Evolutionary conservation across 2,113 vertebrate species (phyloP).

Genomic region (Peromyscus californicus): DNA sequence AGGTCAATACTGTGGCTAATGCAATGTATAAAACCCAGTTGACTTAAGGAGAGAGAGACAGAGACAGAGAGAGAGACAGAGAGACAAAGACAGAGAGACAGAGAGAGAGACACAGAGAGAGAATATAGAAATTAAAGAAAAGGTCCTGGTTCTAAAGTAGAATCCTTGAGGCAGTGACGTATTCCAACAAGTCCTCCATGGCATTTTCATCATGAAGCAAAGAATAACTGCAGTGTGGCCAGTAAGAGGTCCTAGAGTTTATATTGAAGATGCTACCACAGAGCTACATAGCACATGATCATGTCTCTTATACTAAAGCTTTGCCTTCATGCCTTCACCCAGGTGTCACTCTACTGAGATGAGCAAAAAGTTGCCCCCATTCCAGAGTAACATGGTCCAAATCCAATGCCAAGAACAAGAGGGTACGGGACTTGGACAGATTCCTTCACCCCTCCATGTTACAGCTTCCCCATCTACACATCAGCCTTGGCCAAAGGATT

Average conservation of each 20-base stretch:
- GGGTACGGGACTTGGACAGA: background rate
- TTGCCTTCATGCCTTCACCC: background rate
- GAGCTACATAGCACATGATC: background rate
- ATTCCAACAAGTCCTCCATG: background rate
- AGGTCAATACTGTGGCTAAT: conserved; percentile 16
- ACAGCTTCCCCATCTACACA: background rate
- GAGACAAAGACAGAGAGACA: background rate
- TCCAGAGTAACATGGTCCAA: background rate
- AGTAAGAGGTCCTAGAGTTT: background rate
- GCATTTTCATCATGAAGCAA: background rate
- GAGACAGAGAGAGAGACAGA: background rate
- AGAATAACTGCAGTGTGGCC: background rate
- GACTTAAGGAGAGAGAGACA: background rate
- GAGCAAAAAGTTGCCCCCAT: background rate
- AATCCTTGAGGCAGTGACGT: background rate
- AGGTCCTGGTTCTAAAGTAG: background rate
- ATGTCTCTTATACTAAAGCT: conserved; percentile 29
- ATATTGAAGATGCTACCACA: background rate
- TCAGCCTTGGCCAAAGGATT: background rate
- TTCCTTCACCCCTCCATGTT: background rate
- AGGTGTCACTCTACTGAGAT: background rate
- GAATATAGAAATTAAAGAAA: background rate
- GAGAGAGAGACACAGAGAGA: background rate
- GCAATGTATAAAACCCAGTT: conserved; percentile 4
- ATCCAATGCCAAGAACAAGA: conserved; percentile 35